Percentiles rank a stretch among this genome's conserved stretches.
phyloP scores from a whole-genome alignment of 1,140 invertebrate genomes.

The Hylyphantes graminicola region DNA sequence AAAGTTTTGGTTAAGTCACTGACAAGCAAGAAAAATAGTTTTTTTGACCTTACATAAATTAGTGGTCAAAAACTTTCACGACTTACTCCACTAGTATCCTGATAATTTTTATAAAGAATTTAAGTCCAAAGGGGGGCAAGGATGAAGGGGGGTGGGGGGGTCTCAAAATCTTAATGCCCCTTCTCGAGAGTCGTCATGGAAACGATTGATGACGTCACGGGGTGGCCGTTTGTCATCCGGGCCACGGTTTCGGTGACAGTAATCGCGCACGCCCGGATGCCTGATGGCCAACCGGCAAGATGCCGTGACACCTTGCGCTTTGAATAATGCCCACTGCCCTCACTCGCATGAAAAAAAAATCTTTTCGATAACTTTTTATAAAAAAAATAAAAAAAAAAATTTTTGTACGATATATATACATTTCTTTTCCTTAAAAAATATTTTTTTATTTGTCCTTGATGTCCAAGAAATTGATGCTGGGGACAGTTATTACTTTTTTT shows the following conservation, averaged over 20 bases:
- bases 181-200: conserved; percentile 58
- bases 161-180: conserved; percentile 55
- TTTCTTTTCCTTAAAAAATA: conserved; percentile 2
- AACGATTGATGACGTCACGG: conserved; percentile 59
- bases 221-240: conserved; percentile 57
- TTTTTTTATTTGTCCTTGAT: conserved; percentile 36
- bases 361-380: conserved; percentile 55
- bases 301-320: conserved; percentile 58
- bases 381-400: conserved; percentile 2
- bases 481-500: conserved; percentile 41
- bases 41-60: too few relatives aligned
- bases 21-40: too few relatives aligned
- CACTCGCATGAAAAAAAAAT: not conserved
- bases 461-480: conserved; percentile 58
- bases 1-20: too few relatives aligned
- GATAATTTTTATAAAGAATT: conserved; percentile 44
- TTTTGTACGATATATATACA: conserved; percentile 8
- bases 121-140: conserved; percentile 36
- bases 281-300: conserved; percentile 59
- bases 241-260: conserved; percentile 56
- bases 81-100: conserved; percentile 27
- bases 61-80: not conserved
- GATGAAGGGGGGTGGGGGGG: conserved; percentile 29
- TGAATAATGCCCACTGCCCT: conserved; percentile 48
- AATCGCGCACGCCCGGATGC: conserved; percentile 55